Base-by-base conservation (phyloP, 2,113 vertebrate genomes). In the Panthera uncia region DNA sequence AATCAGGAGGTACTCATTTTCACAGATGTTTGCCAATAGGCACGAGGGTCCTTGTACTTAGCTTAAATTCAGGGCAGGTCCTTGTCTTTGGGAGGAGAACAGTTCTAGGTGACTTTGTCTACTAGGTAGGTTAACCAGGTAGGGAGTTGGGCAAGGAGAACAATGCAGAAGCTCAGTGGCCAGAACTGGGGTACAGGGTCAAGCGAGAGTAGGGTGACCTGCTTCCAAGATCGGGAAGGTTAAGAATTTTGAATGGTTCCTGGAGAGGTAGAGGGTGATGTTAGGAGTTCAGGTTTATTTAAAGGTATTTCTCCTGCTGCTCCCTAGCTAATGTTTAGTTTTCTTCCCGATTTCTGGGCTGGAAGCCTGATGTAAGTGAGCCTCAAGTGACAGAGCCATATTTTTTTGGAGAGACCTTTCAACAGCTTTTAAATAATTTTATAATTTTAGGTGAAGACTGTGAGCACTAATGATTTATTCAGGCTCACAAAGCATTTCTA, bases 401-500 rank as follows among this genome's bases (percentile, higher is more conserved):
- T 83, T 87, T 97, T 93, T 29, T 10, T 95, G n/a, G 38, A 82
- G 68, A 33, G 6, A 68, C 16, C 89, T 57, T 89, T 65, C 10
- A 78, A 57, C 5, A 83, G 55, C 36, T 7, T 82, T 91, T 90
- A 83, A 65, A 76, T 48, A 89, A 78, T 82, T 94, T 52, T 93
- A 48, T 69, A 68, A 69, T 76, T 91, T 74, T 90, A 81, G 14
- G n/a, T 29, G 7, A 94, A 86, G 27, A 41, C 29, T 61, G 8
- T 63, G 65, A 96, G 15, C 16, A 89, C 23, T 90, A 48, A 73
- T 29, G 4, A 69, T 85, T 89, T 96, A n/a, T 48, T 90, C 38
- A 36, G 38, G 15, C 94, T 91, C 38, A 89, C 63, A 91, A 91
- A 52, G 82, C 12, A 84, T 90, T 93, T 94, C 74, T 80, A 84